Base-by-base conservation (phyloP, 2,113 vertebrate species). In the Calidris pugnax region DNA sequence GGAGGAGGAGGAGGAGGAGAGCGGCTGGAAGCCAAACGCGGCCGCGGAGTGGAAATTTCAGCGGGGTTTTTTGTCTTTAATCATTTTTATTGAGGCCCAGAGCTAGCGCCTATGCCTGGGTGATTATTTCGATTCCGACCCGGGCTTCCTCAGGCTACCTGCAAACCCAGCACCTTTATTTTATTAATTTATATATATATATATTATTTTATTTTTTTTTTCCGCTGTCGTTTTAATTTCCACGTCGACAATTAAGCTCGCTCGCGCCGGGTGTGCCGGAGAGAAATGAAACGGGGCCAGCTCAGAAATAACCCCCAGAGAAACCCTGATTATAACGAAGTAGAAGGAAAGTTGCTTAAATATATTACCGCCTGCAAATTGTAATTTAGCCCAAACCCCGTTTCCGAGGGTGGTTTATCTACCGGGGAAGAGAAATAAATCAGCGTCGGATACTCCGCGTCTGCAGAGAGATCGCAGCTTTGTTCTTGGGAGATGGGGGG, bases 281-380 rank as follows among this genome's bases (percentile, higher is more conserved):
- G 93, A 89, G 10, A 89, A 91, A 89, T 14, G 71, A 48, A 93
- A 79, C 0, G 9, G 45, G 87, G 81, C 78, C 81, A 30, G 89
- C 78, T 89, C 78, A 4, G 32, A 69, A 91, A 93, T 27, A 83
- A 60, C 77, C 81, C 93, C 62, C 30, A 7, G 73, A 89, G 84
- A 92, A 97, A 95, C 30, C n/a, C 64, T 28, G 69, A 16, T 94
- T 48, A 5, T 66, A 92, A 87, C 28, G 1, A 62, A 87, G 87
- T 76, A 27, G 26, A 39, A 59, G 87, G 91, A 83, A 97, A 96
- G 89, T 96, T 93, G 57, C 89, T 93, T 91, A 87, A 95, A 94
- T 82, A 82, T 79, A 95, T 95, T 28, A 57, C 87, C 0, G 1
- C 81, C 45, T 87, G 91, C 87, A 93, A 95, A 96, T 93, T 73